Base-by-base conservation (phyloP, 2,113 vertebrate genomes). In the Xenopus laevis region DNA sequence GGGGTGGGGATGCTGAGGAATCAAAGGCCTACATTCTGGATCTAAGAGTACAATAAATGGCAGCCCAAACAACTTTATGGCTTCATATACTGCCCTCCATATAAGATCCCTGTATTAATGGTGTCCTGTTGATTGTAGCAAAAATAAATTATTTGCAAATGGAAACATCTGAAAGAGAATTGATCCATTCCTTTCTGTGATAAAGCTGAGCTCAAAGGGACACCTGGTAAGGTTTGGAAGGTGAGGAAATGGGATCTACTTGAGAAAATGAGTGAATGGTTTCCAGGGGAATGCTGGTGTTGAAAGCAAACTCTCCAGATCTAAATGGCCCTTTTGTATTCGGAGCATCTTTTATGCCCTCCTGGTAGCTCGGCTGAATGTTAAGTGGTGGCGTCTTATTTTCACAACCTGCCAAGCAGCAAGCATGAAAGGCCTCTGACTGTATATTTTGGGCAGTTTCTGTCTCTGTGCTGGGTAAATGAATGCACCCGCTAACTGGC, bases 301-400 rank as follows among this genome's bases (percentile, higher is more conserved):
- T 70, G 74, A 77, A 77, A 77, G 66, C 74, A 75, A 68, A 70
- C 66, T 77, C 74, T 77, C 58, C 21, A 57, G 74, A 70, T 61
- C 66, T 77, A 70, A 77, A 77, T 77, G 66, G 74, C 27, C 20
- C 50, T 64, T 62, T 77, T 77, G 74, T 77, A 10, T 61, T 57
- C 50, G 20, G 59, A 45, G 20, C 44, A 58, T 61, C 65, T 59
- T 77, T 77, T 30, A n/a, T 70, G 60, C 50, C 18, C 59, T 67
- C 74, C 3, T 30, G 4, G 66, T 69, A 57, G 74, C 74, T 70
- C 47, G 44, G 59, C 9, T 77, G 74, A 77, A 77, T 77, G 60
- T 77, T 77, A 77, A 77, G 67, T 63, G 69, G 74, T 15, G 65
- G 73, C 62, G 74, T 70, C 59, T 77, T 77, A 77, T 77, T 77